These are phyloP conservation scores for Hycleus phaleratus DNA, from an alignment of 1,140 invertebrate species.

Conservation along the genomic window DNA sequence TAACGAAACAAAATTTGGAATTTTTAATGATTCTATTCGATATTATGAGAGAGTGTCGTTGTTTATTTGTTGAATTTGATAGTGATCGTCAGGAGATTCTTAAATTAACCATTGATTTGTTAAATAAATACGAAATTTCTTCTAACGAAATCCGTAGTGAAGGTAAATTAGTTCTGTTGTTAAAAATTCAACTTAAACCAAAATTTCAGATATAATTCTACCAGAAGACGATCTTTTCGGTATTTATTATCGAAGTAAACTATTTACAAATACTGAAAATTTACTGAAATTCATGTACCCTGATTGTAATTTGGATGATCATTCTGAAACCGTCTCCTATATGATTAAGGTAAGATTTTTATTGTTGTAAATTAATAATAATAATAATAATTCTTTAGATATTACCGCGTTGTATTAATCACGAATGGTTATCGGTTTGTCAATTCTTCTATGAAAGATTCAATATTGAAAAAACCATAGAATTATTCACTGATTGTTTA, in stretches of 20 bases:
- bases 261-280: background rate
- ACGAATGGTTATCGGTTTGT: slow-evolving; percentile 29
- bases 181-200: background rate
- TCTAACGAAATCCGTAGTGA: background rate
- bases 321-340: slow-evolving; percentile 19
- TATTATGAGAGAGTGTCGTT: slow-evolving; percentile 12
- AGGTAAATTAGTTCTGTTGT: too few relatives aligned
- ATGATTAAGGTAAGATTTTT: slow-evolving; percentile 27
- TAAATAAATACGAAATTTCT: background rate
- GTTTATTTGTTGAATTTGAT: slow-evolving; percentile 24
- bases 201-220: background rate
- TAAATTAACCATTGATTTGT: slow-evolving; percentile 14
- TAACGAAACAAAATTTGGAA: background rate
- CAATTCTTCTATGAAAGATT: slow-evolving; percentile 16
- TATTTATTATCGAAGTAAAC: slow-evolving; percentile 6
- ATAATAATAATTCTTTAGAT: slow-evolving; percentile 23
- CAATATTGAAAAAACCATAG: slow-evolving; percentile 18
- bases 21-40: slow-evolving; percentile 5
- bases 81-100: slow-evolving; percentile 18
- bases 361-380: background rate
- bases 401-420: slow-evolving; percentile 26
- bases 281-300: slow-evolving; percentile 16
- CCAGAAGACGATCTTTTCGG: slow-evolving; percentile 12
- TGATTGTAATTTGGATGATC: slow-evolving; percentile 15
- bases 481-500: slow-evolving; percentile 27